phyloP scores from a whole-genome alignment of 2,888 invertebrate species.

The Steinernema carpocapsae region DNA sequence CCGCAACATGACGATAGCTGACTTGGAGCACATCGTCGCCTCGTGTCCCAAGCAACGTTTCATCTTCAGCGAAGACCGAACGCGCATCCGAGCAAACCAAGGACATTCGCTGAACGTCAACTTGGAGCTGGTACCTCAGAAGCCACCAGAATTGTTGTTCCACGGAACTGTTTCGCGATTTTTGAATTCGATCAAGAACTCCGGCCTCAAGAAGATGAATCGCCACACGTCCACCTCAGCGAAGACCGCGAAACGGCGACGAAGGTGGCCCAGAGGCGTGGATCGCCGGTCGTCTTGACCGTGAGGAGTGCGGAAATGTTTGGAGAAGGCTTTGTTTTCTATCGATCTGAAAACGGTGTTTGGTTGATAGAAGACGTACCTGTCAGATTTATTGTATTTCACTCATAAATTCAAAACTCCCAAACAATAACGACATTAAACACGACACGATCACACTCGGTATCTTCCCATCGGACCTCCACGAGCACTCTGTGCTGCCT shows the following conservation, averaged over 20 bases:
- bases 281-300: conserved; percentile 17
- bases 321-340: conserved; percentile 21
- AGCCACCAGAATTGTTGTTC: conserved; percentile 33
- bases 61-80: conserved; percentile 24
- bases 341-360: conserved; percentile 34
- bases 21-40: conserved; percentile 11
- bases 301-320: conserved; percentile 28
- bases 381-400: conserved; percentile 17
- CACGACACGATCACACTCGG: conserved; percentile 1
- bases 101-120: conserved; percentile 33
- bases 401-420: not conserved
- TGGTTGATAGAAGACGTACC: conserved; percentile 39
- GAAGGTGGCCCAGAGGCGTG: conserved; percentile 36
- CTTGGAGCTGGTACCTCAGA: not conserved
- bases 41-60: conserved; percentile 25
- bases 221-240: conserved; percentile 39
- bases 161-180: conserved; percentile 38
- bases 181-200: conserved; percentile 29
- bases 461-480: conserved; percentile 25
- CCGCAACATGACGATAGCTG: not conserved
- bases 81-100: conserved; percentile 37
- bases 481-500: conserved; percentile 6
- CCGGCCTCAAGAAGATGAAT: conserved; percentile 24
- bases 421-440: not conserved
- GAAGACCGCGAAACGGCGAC: conserved; percentile 35